Evolutionary conservation across 2,797 vertebrate genomes (phyloP), one percentile per base, ranked within the genome.

Genomic region (Pagetopsis macropterus): DNA sequence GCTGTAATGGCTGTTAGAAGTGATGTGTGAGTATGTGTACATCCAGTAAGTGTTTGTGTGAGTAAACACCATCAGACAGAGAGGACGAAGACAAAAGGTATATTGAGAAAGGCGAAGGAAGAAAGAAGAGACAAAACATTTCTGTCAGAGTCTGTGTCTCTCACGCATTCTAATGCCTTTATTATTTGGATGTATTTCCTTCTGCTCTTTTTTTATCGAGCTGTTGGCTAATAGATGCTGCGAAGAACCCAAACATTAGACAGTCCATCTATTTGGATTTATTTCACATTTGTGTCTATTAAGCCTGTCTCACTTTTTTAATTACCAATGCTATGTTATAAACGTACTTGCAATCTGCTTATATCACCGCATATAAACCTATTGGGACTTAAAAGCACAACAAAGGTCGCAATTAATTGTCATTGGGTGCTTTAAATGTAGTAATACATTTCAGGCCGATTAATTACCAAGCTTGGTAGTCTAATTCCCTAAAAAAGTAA

Each of bases 131-230:
- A 48, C 19, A 54, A 27, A 2, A 43, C 8, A 41, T 56, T 63
- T 54, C 56, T 75, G 27, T 59, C 57, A 44, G 10, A 55, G 50
- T 62, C 13, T 2, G 14, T n/a, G 16, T 58, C 40, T 76, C 69
- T 60, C 49, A 75, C 68, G 49, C 44, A 64, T 59, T 63, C 4
- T 19, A 63, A 76, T 74, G 41, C 41, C 70, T 70, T 63, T 59
- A 65, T 72, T 75, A 59, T 68, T 75, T 7, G 6, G n/a, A 76
- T 62, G 55, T 68, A 60, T 70, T 71, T 65, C 45, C 54, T 17
- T 45, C 6, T 6, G 0, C 13, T 48, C 5, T 19, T 67, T 41
- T 65, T 64, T 63, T 55, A 56, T 60, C 46, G 9, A 31, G 23
- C 11, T 45, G 11, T 14, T 0, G 46, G 40, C 23, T 65, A 5